Evolutionary conservation across 2,797 vertebrate species (phyloP), one percentile per base, ranked within the genome.

Genomic region (Tinamus major): DNA sequence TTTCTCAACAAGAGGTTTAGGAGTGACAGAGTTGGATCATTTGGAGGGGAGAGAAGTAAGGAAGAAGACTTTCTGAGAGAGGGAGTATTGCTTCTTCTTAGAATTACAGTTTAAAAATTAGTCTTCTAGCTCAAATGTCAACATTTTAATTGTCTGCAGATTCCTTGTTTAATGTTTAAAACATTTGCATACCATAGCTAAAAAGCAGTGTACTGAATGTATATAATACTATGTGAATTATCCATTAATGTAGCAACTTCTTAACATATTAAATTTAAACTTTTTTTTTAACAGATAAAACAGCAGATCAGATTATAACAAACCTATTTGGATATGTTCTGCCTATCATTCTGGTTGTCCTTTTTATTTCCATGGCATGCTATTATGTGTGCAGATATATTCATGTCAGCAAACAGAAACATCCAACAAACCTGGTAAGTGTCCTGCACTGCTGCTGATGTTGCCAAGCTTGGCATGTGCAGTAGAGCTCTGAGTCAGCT

Each of bases 351-450:
- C 33, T 98, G 39, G 76, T 86, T 9, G 19, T 96, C 71, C 87
- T 97, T 83, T 67, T 96, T 79, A 86, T 96, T 90, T 96, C 88
- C 90, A 31, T 95, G 76, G 35, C 87, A 16, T 96, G 93, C 91
- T 98, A 93, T 74, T 96, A 46, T 44, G 71, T 97, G 75, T 96
- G 97, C 91, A 97, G 93, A 65, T 98, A 98, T 42, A 94, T 96
- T 89, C 91, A 96, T 6, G 74, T 93, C 44, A 92, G 89, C 79
- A 96, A 97, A 77, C 96, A 98, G 83, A 97, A 96, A 26, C 97
- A 97, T 68, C 98, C 98, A 46, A 67, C 71, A 64, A 98, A 97
- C 95, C 77, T 98, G 97, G 98, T 98, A 95, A 96, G 97, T 96
- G 17, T 62, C 82, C 51, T 71, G 31, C 51, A 7, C 53, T 62